Percentiles rank a stretch among this genome's conserved stretches.
Conservation (phyloP, 2,888 invertebrate genomes). For the Gymnoscelis rufifasciata region DNA sequence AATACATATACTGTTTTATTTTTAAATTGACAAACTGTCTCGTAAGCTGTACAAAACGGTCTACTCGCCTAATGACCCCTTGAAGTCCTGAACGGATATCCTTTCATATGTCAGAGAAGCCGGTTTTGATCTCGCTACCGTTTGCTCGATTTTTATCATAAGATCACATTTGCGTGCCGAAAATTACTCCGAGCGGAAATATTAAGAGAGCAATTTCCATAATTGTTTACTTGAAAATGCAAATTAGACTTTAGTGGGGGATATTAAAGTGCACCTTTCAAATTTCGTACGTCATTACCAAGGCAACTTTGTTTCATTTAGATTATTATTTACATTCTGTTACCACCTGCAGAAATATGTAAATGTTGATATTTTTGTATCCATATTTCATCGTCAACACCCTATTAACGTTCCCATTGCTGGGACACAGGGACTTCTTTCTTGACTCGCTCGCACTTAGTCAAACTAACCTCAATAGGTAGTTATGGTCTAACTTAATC, state of each 20-base stretch:
- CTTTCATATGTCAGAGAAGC: slow-evolving; percentile 60
- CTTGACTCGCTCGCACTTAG: no score
- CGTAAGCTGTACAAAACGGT: slow-evolving; percentile 39
- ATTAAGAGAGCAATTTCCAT: slow-evolving; percentile 42
- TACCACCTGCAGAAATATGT: no score
- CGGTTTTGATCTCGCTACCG: slow-evolving; percentile 55
- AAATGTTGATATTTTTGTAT: background rate
- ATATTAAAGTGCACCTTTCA: slow-evolving; percentile 13
- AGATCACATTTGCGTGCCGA: slow-evolving; percentile 63
- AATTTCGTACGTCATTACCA: slow-evolving; percentile 7
- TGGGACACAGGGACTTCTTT: no score
- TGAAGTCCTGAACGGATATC: slow-evolving; percentile 65
- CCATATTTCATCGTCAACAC: background rate
- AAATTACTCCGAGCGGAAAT: slow-evolving; percentile 56
- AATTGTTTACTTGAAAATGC: slow-evolving; percentile 42
- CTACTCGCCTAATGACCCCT: slow-evolving; percentile 62
- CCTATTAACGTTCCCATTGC: background rate
- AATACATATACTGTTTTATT: no score
- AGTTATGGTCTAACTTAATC: no score
- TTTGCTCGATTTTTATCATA: slow-evolving; percentile 40
- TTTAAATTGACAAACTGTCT: no score
- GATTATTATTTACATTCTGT: no score
- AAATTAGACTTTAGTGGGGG: slow-evolving; percentile 34
- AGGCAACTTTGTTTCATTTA: background rate
- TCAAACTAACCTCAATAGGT: no score